A percentile compares a stretch with the other conserved stretches of the same genome.
phyloP scores from a whole-genome alignment of 2,113 vertebrate genomes.

The Tamias sibiricus region DNA sequence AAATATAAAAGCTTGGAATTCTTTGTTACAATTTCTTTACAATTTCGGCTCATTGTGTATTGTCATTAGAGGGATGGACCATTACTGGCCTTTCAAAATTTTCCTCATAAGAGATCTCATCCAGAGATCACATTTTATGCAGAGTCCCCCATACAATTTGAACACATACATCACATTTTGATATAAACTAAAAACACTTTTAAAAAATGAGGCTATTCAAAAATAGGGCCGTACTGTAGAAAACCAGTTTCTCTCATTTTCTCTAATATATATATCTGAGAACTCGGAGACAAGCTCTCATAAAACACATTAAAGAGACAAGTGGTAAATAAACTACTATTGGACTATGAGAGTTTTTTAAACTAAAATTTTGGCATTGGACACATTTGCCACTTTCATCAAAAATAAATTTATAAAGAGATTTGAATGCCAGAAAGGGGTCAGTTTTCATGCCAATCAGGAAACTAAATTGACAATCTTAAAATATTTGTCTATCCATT shows the following conservation, averaged over 20 bases:
- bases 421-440: not conserved
- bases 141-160: not conserved
- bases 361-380: not conserved
- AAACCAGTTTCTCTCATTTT: not conserved
- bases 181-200: not conserved
- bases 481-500: not conserved
- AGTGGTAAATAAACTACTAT: not conserved
- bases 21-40: not conserved
- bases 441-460: not conserved
- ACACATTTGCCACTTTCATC: not conserved
- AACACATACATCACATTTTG: not conserved
- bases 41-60: not conserved
- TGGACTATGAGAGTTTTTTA: not conserved
- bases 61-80: not conserved
- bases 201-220: not conserved
- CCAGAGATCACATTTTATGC: not conserved
- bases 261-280: not conserved
- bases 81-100: not conserved
- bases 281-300: not conserved
- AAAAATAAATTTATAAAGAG: not conserved
- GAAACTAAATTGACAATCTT: not conserved
- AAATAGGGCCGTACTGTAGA: not conserved
- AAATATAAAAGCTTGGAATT: conserved; percentile 39
- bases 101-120: not conserved
- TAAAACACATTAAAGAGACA: not conserved